Base-by-base conservation (phyloP, 2,113 vertebrate genomes). In the Strix uralensis region DNA sequence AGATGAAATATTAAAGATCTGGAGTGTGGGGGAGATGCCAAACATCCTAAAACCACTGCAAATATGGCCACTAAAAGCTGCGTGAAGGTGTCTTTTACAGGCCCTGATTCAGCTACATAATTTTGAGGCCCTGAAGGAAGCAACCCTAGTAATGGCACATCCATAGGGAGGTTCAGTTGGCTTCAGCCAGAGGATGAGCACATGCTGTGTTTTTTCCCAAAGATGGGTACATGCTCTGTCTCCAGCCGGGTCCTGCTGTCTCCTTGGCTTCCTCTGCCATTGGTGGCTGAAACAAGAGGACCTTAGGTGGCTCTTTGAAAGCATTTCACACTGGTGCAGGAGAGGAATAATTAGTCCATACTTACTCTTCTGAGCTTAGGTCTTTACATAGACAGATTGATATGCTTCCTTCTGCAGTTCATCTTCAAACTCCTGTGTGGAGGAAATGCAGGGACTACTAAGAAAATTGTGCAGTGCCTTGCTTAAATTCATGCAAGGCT, bases 201-300 rank as follows among this genome's bases (percentile, higher is more conserved):
- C 42, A 5, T 66, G 40, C 42, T 62, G 29, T 27, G 16, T 38
- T 77, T 91, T 59, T 30, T 62, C n/a, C 54, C 47, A 40, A 36
- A 40, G 67, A 29, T 5, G 17, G 17, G 29, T 71, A 59, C 57
- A 18, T 0, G 0, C 13, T 55, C 66, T 55, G 34, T 54, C 62
- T 94, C 38, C 73, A 65, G 59, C 23, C 65, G 18, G 42, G 66
- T 80, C 30, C 67, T 4, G 7, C 38, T 72, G 40, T 71, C 91
- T 88, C 38, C 29, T 70, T 55, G 69, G 9, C 40, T 86, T 86
- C 58, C n/a, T 88, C 49, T 82, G 58, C 34, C 59, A 38, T 47
- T 3, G 1, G 49, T 69, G 69, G 18, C 71, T 95, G 79, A 82
- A 92, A 72, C 59, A 67, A 73, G 27, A 67, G 27, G 27, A 61